Percentiles rank a stretch among this genome's conserved stretches.
phyloP scores from a whole-genome alignment of 2,888 invertebrate genomes.

The Epinotia brunnichana region DNA sequence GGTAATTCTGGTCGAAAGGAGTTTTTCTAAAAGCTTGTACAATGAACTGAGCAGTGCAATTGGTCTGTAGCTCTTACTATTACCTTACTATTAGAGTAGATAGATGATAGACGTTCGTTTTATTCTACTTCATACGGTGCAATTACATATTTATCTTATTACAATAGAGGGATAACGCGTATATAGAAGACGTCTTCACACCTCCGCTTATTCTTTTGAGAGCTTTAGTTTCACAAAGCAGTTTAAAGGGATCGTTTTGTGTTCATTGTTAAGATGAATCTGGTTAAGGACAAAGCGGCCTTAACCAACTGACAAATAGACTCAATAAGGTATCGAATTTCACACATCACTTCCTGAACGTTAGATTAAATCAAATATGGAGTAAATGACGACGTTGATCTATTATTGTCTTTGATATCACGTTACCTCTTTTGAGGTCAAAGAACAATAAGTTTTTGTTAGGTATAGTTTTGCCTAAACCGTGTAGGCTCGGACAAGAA shows the following conservation, averaged over 20 bases:
- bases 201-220: conserved; percentile 53
- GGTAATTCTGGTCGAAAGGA: no score
- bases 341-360: conserved; percentile 69
- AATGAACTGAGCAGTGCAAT: no score
- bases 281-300: conserved; percentile 70
- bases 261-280: conserved; percentile 64
- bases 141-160: conserved; percentile 26
- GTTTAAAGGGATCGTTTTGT: conserved; percentile 62
- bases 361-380: conserved; percentile 2
- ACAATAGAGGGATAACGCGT: conserved; percentile 29
- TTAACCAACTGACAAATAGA: conserved; percentile 58
- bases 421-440: background rate
- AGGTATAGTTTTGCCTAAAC: conserved; percentile 2
- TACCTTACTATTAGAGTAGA: no score
- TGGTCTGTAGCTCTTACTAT: no score
- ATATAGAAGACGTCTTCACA: conserved; percentile 53
- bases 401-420: conserved; percentile 14
- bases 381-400: background rate
- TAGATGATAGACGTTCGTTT: conserved; percentile 1
- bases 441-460: background rate
- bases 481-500: no score
- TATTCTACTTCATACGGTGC: conserved; percentile 4
- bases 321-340: conserved; percentile 70
- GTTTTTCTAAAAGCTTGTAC: no score
- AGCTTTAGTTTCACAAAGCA: conserved; percentile 63